Base-by-base conservation (phyloP, 2,797 vertebrate species). In the Chelon labrosus region DNA sequence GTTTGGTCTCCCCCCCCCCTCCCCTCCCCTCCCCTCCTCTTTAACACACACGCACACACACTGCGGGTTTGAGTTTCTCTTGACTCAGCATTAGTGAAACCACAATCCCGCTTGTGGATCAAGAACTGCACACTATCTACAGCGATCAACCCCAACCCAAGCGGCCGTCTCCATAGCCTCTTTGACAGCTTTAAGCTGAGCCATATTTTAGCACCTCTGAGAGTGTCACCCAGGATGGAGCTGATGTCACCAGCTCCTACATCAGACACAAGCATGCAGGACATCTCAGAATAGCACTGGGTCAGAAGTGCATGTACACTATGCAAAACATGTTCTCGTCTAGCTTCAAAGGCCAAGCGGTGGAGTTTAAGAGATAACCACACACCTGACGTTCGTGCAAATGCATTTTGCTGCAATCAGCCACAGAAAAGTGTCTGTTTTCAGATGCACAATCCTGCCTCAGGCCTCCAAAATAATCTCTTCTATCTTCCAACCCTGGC, bases 281-380 rank as follows among this genome's bases (percentile, higher is more conserved):
- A 76, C 75, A 59, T 66, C 88, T 89, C 80, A 87, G 75, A 92
- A 92, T 88, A 91, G 89, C 80, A 70, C 39, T 27, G 27, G 88
- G 84, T 88, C 84, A 86, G 72, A 59, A 80, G 82, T 85, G 73
- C 61, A 85, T 56, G 77, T 77, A 78, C 79, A 85, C 83, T 76
- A 89, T 87, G 85, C 70, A 77, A 83, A 85, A 87, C 74, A 75
- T 82, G 75, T 63, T 85, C 73, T 80, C 83, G 89, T 85, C 85
- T 85, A 69, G 78, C 59, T 79, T 84, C 75, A 85, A 69, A 84
- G 77, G 79, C 58, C 76, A 53, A 58, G 49, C 51, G 3, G 54
- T 8, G 14, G 35, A 78, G 50, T 80, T 82, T 75, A 58, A 62
- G 63, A 79, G 75, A 90, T 73, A 90, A 84, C 62, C 59, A 70